Evolutionary conservation across 2,888 invertebrate species (phyloP), one percentile per base, ranked within the genome.

Genomic region (Drosophila paramelanica): DNA sequence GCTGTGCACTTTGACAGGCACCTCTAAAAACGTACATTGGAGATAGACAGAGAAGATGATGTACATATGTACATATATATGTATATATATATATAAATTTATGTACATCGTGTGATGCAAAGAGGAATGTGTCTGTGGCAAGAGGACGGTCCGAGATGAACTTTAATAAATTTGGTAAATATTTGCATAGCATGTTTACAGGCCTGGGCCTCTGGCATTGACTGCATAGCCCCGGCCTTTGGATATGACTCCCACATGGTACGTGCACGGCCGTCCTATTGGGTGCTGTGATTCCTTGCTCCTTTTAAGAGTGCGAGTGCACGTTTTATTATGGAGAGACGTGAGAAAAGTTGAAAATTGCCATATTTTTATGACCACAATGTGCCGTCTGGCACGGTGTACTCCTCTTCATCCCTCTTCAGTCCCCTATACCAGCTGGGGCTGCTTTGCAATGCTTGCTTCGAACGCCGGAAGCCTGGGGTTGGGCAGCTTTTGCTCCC

Each of bases 361-460:
- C 79, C 79, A 78, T 79, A 81, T 81, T 84, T 83, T 84, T 83
- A 84, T 83, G 81, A 77, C 79, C 79, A 71, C 83, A 81, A 77
- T 81, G 81, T 76, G 83, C 75, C 78, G 78, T 73, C 79, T 79
- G 79, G 72, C 70, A 49, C 25, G 58, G 53, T 51, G 57, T 42
- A 46, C 64, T 58, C 46, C 41, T 10, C 45, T 13, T 20, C 33
- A 7, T 17, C 41, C 39, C 33, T 1, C 17, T 0, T 17, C 42
- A 6, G n/a, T 41, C 45, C 43, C 20, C 6, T 7, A 10, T 23
- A 25, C 41, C 43, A 23, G 31, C 57, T 61, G 59, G 38, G 45
- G 43, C 64, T 47, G 55, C 73, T 51, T 45, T 70, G 76, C 76
- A 76, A 45, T 61, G 58, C 58, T 57, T 49, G 73, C 68, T 75